Conservation (phyloP, 2,888 invertebrate genomes). For the Meiosimyza platycephala region DNA sequence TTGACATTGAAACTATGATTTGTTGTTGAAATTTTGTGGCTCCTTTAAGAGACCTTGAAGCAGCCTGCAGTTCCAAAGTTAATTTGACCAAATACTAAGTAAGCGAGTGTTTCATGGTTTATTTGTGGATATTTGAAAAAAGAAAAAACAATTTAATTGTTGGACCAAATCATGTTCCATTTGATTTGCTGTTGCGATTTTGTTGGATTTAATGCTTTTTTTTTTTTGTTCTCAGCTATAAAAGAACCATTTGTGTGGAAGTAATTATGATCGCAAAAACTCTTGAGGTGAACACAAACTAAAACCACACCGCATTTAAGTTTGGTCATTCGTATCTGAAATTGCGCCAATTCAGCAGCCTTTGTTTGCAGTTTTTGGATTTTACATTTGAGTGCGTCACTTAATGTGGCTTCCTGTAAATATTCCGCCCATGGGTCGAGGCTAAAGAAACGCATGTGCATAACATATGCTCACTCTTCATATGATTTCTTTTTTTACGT, state of each 20-base stretch:
- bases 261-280: neutral
- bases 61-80: neutral
- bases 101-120: no score
- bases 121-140: no score
- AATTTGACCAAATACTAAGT: neutral
- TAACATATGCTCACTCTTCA: no score
- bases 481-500: no score
- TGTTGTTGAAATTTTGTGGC: conserved; percentile 6
- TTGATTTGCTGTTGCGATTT: conserved; percentile 19
- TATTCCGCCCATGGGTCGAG: conserved; percentile 25
- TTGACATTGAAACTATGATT: conserved; percentile 18
- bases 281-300: conserved; percentile 15
- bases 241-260: conserved; percentile 24
- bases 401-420: conserved; percentile 20
- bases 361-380: conserved; percentile 3
- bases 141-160: neutral
- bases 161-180: conserved; percentile 21
- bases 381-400: conserved; percentile 25
- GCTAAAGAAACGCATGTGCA: no score
- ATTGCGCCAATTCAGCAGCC: conserved; percentile 32
- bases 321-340: conserved; percentile 30
- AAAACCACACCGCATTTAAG: conserved; percentile 18
- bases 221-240: neutral
- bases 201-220: neutral
- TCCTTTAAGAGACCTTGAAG: conserved; percentile 3